Conservation (phyloP, 1,140 invertebrate genomes). For the Epicauta chinensis region DNA sequence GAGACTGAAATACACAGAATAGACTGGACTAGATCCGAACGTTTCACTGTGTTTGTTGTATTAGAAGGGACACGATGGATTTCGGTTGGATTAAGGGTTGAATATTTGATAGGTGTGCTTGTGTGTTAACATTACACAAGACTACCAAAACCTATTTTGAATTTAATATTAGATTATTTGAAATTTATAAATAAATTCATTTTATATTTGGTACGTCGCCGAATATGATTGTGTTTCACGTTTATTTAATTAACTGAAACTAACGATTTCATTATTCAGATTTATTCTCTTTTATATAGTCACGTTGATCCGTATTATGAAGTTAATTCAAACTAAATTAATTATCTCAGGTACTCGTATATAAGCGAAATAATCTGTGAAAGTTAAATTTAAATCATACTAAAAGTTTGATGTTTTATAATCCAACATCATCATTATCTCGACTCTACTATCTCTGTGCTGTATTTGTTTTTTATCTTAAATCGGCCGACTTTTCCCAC, state of each 20-base stretch:
- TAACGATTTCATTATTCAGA: neutral
- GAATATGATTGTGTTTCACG: no score
- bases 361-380: no score
- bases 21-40: no score
- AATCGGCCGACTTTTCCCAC: no score
- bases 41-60: no score
- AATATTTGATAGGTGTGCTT: constrained; percentile 18
- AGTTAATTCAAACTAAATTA: constrained; percentile 16
- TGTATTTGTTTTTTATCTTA: no score
- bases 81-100: constrained; percentile 21
- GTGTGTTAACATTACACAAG: neutral
- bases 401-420: no score
- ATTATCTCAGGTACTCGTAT: constrained; percentile 9
- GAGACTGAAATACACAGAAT: neutral
- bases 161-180: neutral
- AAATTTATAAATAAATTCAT: neutral
- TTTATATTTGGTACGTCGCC: neutral
- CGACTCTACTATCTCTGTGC: no score
- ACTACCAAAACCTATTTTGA: neutral
- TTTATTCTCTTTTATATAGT: neutral
- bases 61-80: constrained; percentile 13
- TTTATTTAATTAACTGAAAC: neutral
- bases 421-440: no score
- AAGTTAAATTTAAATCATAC: constrained; percentile 1
- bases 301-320: constrained; percentile 10